Conservation (phyloP, 2,113 vertebrate genomes). For the Perccottus glenii region DNA sequence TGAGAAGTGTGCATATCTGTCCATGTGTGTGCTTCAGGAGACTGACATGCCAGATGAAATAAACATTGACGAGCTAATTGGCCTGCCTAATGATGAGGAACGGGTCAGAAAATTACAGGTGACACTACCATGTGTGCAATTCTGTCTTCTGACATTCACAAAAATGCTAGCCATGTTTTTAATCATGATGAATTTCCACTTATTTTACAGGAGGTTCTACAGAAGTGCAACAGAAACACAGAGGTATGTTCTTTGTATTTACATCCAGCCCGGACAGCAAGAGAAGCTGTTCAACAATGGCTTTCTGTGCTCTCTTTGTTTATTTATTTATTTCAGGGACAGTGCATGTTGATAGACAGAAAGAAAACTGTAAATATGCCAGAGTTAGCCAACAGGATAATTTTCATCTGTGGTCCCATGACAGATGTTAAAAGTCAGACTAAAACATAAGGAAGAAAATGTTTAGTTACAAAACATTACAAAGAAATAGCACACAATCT, state of each 20-base stretch:
- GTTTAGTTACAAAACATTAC: no score
- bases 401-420: no score
- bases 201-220: conserved; percentile 78
- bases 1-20: not conserved
- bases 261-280: not conserved
- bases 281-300: conserved; percentile 31
- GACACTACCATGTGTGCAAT: not conserved
- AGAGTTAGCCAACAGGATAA: no score
- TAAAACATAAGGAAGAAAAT: no score
- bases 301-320: conserved; percentile 27
- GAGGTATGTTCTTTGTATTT: conserved; percentile 75
- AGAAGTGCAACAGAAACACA: conserved; percentile 75
- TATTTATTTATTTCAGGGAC: no score
- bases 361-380: no score
- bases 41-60: conserved; percentile 86
- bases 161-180: not conserved
- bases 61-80: conserved; percentile 86
- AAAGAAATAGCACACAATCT: no score
- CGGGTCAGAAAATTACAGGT: conserved; percentile 82
- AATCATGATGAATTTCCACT: not conserved
- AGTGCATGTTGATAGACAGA: no score
- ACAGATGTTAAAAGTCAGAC: no score
- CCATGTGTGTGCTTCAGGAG: conserved; percentile 67
- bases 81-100: conserved; percentile 81
- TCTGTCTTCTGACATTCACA: not conserved